Percentiles rank a stretch among this genome's conserved stretches.
Conservation (phyloP, 2,888 invertebrate genomes). For the Pollenia amentaria region DNA sequence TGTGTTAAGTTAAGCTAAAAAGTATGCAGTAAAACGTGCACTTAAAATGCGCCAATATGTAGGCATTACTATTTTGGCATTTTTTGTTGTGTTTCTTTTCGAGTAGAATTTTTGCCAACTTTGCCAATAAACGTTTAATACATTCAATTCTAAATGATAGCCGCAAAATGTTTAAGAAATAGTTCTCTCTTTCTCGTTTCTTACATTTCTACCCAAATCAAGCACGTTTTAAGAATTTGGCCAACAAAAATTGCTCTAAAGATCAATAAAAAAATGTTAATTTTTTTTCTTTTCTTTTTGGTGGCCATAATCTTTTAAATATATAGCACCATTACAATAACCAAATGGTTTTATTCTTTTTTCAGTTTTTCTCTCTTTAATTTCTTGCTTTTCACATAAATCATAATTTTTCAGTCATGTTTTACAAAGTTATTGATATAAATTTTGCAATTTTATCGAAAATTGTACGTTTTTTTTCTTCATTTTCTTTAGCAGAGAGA, state of each 20-base stretch:
- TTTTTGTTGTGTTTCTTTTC: conserved; percentile 7
- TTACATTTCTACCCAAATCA: conserved; percentile 19
- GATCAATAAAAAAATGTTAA: conserved; percentile 50
- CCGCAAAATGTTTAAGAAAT: conserved; percentile 45
- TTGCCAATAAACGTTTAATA: conserved; percentile 72
- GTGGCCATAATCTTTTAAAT: conserved; percentile 49
- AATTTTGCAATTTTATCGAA: conserved; percentile 61
- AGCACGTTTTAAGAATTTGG: conserved; percentile 64
- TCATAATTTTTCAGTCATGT: conserved; percentile 71
- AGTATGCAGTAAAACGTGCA: conserved; percentile 72
- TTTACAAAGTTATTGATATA: conserved; percentile 73
- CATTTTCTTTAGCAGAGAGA: neutral
- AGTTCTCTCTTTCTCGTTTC: conserved; percentile 6
- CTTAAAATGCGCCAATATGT: conserved; percentile 67
- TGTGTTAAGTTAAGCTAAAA: conserved; percentile 64
- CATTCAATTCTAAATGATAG: conserved; percentile 61
- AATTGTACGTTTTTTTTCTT: conserved; percentile 34
- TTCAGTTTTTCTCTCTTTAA: neutral
- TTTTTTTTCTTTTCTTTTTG: conserved; percentile 11
- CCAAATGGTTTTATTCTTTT: conserved; percentile 52
- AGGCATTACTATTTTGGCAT: conserved; percentile 57
- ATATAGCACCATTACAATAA: conserved; percentile 42
- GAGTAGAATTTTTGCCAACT: conserved; percentile 59
- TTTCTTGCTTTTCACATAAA: conserved; percentile 52
- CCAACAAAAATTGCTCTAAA: conserved; percentile 42